phyloP scores from a whole-genome alignment of 2,888 invertebrate genomes.

The Cacoxenus indagator region DNA sequence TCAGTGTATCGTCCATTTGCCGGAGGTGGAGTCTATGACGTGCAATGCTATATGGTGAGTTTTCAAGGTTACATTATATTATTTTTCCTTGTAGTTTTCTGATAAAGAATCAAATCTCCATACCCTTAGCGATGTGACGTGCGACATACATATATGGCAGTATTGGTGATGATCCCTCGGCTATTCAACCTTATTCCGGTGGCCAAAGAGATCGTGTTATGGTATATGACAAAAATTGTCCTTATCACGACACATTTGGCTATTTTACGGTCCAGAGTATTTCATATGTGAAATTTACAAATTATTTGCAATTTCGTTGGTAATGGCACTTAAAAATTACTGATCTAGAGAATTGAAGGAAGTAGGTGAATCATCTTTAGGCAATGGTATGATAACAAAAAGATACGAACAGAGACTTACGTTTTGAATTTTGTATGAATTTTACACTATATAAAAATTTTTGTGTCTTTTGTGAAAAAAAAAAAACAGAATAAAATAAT shows the following conservation, averaged over 20 bases:
- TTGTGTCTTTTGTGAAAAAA: no score
- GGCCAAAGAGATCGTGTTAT: slow-evolving; percentile 41
- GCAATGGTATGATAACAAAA: no score
- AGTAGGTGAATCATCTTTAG: background rate
- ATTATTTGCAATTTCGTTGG: slow-evolving; percentile 53
- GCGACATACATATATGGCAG: slow-evolving; percentile 36
- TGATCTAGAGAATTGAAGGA: slow-evolving; percentile 41
- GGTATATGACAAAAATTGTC: slow-evolving; percentile 44
- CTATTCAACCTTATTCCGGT: no score
- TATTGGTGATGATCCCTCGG: no score
- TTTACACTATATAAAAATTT: no score
- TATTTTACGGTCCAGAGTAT: slow-evolving; percentile 42
- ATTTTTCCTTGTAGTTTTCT: no score
- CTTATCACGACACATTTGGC: slow-evolving; percentile 37
- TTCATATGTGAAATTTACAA: slow-evolving; percentile 49
- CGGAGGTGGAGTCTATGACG: slow-evolving; percentile 78
- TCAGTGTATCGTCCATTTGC: slow-evolving; percentile 76
- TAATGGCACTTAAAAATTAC: slow-evolving; percentile 44
- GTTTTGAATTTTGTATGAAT: background rate
- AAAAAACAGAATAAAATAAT: no score
- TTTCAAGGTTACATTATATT: no score
- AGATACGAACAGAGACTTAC: no score
- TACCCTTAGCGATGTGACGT: slow-evolving; percentile 31
- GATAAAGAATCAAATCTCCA: background rate
- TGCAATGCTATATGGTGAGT: slow-evolving; percentile 65